Percentiles rank a stretch among this genome's conserved stretches.
Conservation (phyloP, 2,888 invertebrate species). For the Desoria tigrina region DNA sequence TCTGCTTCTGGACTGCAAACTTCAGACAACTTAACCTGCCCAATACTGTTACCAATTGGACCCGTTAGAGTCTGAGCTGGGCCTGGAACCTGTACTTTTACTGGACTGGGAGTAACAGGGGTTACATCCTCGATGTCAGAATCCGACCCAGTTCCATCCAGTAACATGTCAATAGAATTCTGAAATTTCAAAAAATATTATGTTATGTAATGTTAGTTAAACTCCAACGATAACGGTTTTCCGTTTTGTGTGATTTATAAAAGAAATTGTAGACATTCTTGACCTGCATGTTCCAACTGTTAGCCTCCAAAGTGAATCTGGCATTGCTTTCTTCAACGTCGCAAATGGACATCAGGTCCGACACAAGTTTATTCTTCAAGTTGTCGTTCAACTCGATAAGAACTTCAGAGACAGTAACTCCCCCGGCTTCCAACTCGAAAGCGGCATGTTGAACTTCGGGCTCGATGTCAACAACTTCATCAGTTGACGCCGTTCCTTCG, state of each 20-base stretch:
- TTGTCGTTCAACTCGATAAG: conserved; percentile 44
- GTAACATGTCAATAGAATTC: conserved; percentile 44
- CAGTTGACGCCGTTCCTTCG: no score
- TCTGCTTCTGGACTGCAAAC: conserved; percentile 31
- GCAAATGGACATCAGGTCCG: conserved; percentile 45
- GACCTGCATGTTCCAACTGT: conserved; percentile 53
- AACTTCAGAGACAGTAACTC: conserved; percentile 27
- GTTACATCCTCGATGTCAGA: conserved; percentile 16
- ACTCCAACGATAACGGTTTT: no score
- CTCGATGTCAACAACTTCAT: no score
- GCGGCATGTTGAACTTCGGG: no score
- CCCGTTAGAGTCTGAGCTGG: no score
- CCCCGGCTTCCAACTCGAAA: background rate
- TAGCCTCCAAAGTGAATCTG: conserved; percentile 33
- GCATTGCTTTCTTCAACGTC: conserved; percentile 38
- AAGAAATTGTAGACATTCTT: no score
- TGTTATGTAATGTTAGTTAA: conserved; percentile 4
- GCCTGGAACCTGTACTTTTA: background rate
- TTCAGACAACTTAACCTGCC: background rate
- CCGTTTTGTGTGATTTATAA: no score
- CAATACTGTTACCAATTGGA: no score
- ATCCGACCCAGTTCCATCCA: conserved; percentile 23
- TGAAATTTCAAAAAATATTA: conserved; percentile 17
- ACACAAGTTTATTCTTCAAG: conserved; percentile 37
- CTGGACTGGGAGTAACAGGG: no score